These are phyloP conservation scores for Cephus nigrinus DNA, from an alignment of 2,888 invertebrate species.

Conservation along the genomic window DNA sequence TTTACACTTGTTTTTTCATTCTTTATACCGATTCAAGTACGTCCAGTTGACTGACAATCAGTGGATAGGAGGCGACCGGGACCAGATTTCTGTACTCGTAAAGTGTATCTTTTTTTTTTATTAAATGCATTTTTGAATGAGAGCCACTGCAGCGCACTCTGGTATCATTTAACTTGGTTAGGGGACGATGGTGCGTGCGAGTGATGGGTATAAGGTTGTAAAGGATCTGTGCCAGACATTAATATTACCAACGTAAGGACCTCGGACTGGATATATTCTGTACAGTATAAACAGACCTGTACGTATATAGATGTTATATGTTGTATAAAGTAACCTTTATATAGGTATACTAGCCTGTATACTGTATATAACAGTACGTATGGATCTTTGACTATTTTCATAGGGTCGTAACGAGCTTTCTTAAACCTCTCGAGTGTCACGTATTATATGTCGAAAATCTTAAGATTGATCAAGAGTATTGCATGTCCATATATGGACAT, in stretches of 20 bases:
- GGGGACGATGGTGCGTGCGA: slow-evolving; percentile 56
- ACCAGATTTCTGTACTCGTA: not conserved
- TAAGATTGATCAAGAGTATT: too few relatives aligned
- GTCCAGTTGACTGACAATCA: not conserved
- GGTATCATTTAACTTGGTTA: slow-evolving; percentile 59
- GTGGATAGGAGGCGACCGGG: not conserved
- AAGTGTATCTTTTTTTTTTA: not conserved
- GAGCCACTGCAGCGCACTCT: slow-evolving; percentile 47
- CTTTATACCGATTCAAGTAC: not conserved
- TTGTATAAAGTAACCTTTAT: not conserved
- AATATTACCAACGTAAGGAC: slow-evolving; percentile 55
- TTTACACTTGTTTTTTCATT: not conserved
- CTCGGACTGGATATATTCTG: slow-evolving; percentile 14
- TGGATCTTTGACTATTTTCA: not conserved
- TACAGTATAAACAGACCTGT: slow-evolving; percentile 2
- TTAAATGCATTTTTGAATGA: slow-evolving; percentile 28
- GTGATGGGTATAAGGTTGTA: slow-evolving; percentile 58
- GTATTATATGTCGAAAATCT: too few relatives aligned
- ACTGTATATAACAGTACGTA: not conserved
- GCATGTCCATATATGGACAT: too few relatives aligned
- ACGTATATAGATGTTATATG: not conserved
- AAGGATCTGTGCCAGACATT: slow-evolving; percentile 57
- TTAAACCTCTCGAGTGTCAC: not conserved
- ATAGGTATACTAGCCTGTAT: not conserved
- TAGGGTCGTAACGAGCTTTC: not conserved